Base-by-base conservation (phyloP, 2,888 invertebrate species). In the Mythimna pallens region DNA sequence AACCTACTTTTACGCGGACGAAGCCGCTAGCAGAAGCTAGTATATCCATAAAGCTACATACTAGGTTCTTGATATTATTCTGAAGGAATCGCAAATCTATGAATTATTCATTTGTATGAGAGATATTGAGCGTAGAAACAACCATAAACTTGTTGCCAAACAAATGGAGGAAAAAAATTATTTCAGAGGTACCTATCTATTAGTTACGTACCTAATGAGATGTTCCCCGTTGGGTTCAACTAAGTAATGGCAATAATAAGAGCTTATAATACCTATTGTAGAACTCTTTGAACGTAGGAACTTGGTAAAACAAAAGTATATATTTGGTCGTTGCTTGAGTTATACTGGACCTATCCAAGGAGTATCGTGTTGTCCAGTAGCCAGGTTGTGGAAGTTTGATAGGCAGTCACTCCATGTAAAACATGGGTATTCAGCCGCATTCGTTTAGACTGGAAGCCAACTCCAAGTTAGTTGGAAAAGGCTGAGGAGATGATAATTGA, bases 71-170 rank as follows among this genome's bases (percentile, higher is more conserved):
- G 40, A 62, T 80, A 67, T 73, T 66, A 61, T 66, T 43, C 59
- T 61, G 54, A 47, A 62, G 34, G 47, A 40, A 67, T 50, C 30
- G 63, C 36, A 40, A 22, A 58, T 40, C 40, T 65, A 80, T 83
- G 66, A 80, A 83, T 80, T 65, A 80, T 80, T 80, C 61, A 80
- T 66, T 62, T 65, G 1, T 47, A 66, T 69, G 52, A 52, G 62
- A 40, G 57, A 70, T 79, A 73, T 79, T 73, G 75, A 62, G 69
- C 69, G 66, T 54, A 54, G 57, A 70, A 61, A 64, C 43, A 64
- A 61, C 64, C 66, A 57, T 82, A 70, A 78, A 79, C 69, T 61
- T 83, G 83, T 80, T 73, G 83, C 57, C 36, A 63, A 73, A 59
- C 34, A 40, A 67, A 68, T 40, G 52, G 22, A 40, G 14, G 54